phyloP scores from a whole-genome alignment of 1,140 invertebrate genomes.

The Temnothorax nylanderi region DNA sequence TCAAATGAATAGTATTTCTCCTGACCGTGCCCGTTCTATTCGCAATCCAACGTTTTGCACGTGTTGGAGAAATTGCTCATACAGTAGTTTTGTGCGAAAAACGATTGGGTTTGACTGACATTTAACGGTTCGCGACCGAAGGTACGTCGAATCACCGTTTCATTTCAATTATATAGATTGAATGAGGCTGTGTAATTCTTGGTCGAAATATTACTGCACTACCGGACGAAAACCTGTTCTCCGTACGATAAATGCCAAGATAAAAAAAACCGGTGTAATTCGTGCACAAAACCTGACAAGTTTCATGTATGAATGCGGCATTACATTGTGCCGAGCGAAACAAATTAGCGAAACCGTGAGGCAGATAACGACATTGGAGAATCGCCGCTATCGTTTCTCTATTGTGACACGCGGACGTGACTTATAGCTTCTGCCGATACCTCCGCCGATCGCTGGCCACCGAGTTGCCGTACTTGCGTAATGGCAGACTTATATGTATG shows the following conservation, averaged over 20 bases:
- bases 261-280: background rate
- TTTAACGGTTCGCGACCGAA: background rate
- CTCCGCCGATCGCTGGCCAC: background rate
- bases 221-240: background rate
- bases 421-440: slow-evolving; percentile 64
- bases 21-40: background rate
- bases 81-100: background rate
- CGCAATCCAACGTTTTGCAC: background rate
- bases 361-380: slow-evolving; percentile 10
- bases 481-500: slow-evolving; percentile 66
- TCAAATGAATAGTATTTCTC: slow-evolving; percentile 22
- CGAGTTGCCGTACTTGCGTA: slow-evolving; percentile 59
- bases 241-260: background rate
- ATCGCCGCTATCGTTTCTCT: slow-evolving; percentile 35
- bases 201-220: background rate
- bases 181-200: slow-evolving; percentile 1
- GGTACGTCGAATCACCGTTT: background rate
- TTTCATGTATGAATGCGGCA: background rate
- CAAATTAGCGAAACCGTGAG: slow-evolving; percentile 20
- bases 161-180: background rate
- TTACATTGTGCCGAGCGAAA: background rate
- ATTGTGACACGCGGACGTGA: slow-evolving; percentile 64
- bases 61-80: slow-evolving; percentile 17
- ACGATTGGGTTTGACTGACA: slow-evolving; percentile 1
- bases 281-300: background rate